Percentiles rank a stretch among this genome's conserved stretches.
Evolutionary conservation across 2,888 invertebrate species (phyloP).

Genomic region (Frankliniella fusca): DNA sequence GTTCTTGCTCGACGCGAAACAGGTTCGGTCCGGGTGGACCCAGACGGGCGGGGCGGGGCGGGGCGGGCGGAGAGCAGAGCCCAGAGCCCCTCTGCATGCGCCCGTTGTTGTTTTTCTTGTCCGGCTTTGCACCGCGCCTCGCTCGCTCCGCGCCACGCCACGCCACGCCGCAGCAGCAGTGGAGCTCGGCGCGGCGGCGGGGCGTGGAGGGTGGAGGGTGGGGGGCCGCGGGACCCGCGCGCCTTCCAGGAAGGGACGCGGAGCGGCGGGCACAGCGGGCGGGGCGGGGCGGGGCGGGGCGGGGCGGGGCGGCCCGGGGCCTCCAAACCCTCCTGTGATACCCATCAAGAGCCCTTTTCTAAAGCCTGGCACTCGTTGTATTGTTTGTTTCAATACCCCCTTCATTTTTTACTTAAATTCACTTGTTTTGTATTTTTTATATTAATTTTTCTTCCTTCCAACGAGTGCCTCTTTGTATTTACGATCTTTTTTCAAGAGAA

Average conservation of each 20-base stretch:
- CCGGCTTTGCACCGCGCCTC: neutral
- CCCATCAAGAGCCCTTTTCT: too few relatives aligned
- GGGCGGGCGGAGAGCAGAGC: neutral
- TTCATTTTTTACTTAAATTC: too few relatives aligned
- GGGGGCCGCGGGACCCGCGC: constrained; percentile 33
- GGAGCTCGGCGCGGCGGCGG: neutral
- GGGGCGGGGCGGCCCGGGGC: too few relatives aligned
- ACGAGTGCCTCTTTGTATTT: too few relatives aligned
- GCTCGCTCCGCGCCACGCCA: neutral
- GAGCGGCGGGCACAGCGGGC: constrained; percentile 37
- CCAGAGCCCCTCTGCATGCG: neutral
- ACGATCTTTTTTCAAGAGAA: too few relatives aligned
- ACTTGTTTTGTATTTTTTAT: too few relatives aligned
- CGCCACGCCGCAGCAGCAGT: neutral
- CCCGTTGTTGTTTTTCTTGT: neutral
- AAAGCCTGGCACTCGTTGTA: too few relatives aligned
- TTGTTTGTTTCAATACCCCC: too few relatives aligned
- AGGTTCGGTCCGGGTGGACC: too few relatives aligned
- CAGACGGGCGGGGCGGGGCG: neutral
- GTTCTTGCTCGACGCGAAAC: too few relatives aligned
- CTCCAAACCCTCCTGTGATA: neutral
- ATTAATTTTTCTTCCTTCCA: too few relatives aligned
- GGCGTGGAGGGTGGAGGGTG: neutral
- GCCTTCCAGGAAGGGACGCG: constrained; percentile 34
- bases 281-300: too few relatives aligned